Percentiles rank a stretch among this genome's conserved stretches.
These are phyloP conservation scores for Acanthosoma haemorrhoidale DNA, from an alignment of 2,888 invertebrate species.

Conservation along the genomic window DNA sequence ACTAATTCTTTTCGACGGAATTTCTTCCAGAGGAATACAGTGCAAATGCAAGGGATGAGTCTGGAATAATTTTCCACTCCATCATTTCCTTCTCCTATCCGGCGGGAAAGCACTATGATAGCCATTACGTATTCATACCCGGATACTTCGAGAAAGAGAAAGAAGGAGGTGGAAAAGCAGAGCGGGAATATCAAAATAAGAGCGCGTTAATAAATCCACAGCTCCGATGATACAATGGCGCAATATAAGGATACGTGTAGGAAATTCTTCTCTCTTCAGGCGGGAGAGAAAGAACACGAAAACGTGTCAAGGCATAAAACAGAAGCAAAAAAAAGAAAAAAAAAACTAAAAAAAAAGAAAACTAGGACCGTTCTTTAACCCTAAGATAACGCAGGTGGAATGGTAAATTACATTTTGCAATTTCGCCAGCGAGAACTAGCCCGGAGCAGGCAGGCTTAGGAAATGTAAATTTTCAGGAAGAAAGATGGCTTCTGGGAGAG, in stretches of 20 bases:
- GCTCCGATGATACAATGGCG: slow-evolving; percentile 14
- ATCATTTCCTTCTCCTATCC: not conserved
- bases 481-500: not conserved
- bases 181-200: slow-evolving; percentile 10
- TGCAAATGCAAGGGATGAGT: not conserved
- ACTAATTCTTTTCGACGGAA: too few relatives aligned
- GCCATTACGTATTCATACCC: slow-evolving; percentile 2
- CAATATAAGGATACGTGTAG: slow-evolving; percentile 26
- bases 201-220: not conserved
- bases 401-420: slow-evolving; percentile 35
- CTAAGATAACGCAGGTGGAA: slow-evolving; percentile 29
- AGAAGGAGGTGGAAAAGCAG: slow-evolving; percentile 12
- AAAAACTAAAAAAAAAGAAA: not conserved
- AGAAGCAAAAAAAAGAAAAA: not conserved
- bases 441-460: slow-evolving; percentile 25
- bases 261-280: slow-evolving; percentile 20
- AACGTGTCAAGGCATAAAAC: slow-evolving; percentile 11
- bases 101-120: not conserved
- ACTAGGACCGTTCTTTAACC: slow-evolving; percentile 17
- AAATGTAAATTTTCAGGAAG: slow-evolving; percentile 26
- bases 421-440: slow-evolving; percentile 15
- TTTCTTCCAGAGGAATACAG: too few relatives aligned
- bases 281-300: not conserved
- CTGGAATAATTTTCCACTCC: not conserved
- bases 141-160: not conserved